Base-by-base conservation (phyloP, 2,888 invertebrate genomes). In the Antheraea assamensis region DNA sequence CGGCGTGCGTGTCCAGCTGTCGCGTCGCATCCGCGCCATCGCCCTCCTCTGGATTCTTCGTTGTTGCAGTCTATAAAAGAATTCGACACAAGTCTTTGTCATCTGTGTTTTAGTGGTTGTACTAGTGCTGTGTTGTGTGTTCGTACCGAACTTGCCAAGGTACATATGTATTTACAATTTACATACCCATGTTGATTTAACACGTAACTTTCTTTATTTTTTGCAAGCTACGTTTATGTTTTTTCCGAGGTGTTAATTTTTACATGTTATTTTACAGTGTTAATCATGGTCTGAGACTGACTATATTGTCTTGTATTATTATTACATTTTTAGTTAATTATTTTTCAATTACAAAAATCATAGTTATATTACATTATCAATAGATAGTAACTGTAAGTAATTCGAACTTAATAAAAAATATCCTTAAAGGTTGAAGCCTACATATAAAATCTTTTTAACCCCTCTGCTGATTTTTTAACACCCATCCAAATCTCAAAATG, bases 61-160 rank as follows among this genome's bases (percentile, higher is more conserved):
- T 82, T 81, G 80, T 80, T 90, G 88, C 91, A 90, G 86, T 92
- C 90, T 94, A 94, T 94, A 94, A 88, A 93, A 94, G 92, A 88
- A 92, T 90, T 89, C 82, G 83, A 79, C 84, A 85, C 80, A 84
- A 80, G 81, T 81, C 83, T 82, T 85, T 88, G 90, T 87, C 90
- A 92, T 90, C 91, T 90, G 90, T 93, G 88, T 85, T 87, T 90
- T 85, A 88, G 93, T 92, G 89, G 80, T 85, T 91, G 88, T 89
- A 88, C 91, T 86, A 89, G 93, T 92, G 92, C 84, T 85, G 93
- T 93, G 92, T 93, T 91, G 92, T 92, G 93, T 90, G 82, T 82
- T 83, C 82, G 83, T 85, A 86, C 84, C 83, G 78, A 87, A 83
- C 71, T 74, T 68, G 74, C 66, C 52, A 68, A 74, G 74, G 74